Percentiles rank a stretch among this genome's conserved stretches.
Conservation (phyloP, 2,888 invertebrate genomes). For the Tetheella fluctuosa region DNA sequence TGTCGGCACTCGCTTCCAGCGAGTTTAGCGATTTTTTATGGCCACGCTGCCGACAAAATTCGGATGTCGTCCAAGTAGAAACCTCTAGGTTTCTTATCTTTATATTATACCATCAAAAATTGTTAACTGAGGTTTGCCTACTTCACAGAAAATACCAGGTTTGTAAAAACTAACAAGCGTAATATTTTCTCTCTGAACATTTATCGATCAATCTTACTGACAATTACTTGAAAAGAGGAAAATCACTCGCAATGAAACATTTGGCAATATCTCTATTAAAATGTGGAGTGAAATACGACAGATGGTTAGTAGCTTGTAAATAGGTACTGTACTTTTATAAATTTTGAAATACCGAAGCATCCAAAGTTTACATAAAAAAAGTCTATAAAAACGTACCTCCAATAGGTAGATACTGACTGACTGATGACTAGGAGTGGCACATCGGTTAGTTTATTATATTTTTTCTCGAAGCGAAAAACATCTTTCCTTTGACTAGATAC, state of each 20-base stretch:
- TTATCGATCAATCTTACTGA: not conserved
- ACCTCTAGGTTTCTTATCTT: too few species aligned
- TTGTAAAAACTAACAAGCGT: too few species aligned
- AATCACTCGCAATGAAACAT: not conserved
- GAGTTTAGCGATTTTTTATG: too few species aligned
- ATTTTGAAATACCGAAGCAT: constrained; percentile 14
- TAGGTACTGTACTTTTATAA: not conserved
- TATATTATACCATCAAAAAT: too few species aligned
- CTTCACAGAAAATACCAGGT: too few species aligned
- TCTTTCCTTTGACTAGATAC: not conserved
- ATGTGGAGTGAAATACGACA: not conserved
- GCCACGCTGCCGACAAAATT: too few species aligned
- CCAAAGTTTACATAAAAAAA: constrained; percentile 22
- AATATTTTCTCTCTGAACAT: too few species aligned
- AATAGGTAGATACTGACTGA: constrained; percentile 28
- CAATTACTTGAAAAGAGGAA: not conserved
- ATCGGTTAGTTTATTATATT: constrained; percentile 20
- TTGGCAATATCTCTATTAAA: not conserved
- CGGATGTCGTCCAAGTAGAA: too few species aligned
- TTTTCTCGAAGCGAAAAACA: constrained; percentile 14
- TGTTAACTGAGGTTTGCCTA: too few species aligned
- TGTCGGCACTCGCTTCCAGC: too few species aligned
- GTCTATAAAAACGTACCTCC: constrained; percentile 23
- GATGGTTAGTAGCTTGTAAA: not conserved
- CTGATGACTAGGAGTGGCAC: constrained; percentile 33